A percentile compares a stretch with the other conserved stretches of the same genome.
Conservation (phyloP, 1,140 invertebrate species). For the Pseudomyrmex dendroicus region DNA sequence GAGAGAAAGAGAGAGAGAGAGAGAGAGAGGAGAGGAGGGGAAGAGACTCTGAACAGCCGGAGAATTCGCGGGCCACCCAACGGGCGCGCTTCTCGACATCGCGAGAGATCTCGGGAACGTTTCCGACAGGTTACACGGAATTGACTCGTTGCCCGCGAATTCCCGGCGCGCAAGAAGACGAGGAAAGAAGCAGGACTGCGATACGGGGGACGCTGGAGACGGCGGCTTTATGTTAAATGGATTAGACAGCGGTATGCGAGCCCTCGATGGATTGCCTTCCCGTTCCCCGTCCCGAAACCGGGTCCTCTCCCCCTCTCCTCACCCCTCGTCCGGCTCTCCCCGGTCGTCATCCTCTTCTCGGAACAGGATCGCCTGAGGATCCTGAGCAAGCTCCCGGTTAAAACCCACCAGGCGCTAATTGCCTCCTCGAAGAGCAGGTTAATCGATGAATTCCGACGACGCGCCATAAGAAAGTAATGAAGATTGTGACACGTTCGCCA, state of each 20-base stretch:
- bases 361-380: conserved; percentile 44
- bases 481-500: conserved; percentile 54
- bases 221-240: conserved; percentile 81
- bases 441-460: conserved; percentile 60
- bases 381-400: conserved; percentile 19
- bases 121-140: conserved; percentile 64
- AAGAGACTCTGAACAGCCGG: conserved; percentile 10
- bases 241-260: conserved; percentile 84
- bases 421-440: conserved; percentile 49
- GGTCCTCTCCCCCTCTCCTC: not conserved
- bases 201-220: conserved; percentile 42
- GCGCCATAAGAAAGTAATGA: conserved; percentile 55
- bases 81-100: conserved; percentile 56
- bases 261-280: conserved; percentile 78
- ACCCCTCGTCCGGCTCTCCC: not conserved
- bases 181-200: conserved; percentile 38
- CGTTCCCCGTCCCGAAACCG: not conserved
- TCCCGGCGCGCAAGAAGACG: conserved; percentile 55
- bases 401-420: conserved; percentile 34
- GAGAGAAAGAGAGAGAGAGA: too few species aligned
- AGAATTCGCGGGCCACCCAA: conserved; percentile 71
- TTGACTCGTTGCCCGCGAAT: conserved; percentile 73
- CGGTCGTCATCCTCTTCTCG: conserved; percentile 41
- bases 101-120: conserved; percentile 51
- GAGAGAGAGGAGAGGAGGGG: too few species aligned